phyloP scores from a whole-genome alignment of 2,797 vertebrate species.

The Xiphophorus birchmanni region DNA sequence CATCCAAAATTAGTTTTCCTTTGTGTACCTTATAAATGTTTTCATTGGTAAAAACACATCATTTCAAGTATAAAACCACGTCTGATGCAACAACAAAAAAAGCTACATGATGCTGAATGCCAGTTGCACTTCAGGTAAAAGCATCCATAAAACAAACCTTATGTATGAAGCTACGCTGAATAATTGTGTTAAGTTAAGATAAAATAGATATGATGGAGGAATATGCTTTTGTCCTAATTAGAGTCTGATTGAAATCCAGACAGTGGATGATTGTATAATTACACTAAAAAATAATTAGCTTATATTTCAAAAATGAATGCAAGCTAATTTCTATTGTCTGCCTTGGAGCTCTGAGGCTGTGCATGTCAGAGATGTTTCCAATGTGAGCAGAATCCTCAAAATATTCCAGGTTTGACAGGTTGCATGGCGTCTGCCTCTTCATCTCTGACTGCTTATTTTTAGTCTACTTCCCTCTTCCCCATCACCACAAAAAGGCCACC shows the following conservation, averaged over 20 bases:
- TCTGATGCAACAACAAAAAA: not conserved
- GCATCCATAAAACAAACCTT: conserved; percentile 5
- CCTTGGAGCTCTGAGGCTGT: conserved; percentile 73
- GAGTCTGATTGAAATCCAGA: conserved; percentile 34
- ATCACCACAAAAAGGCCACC: conserved; percentile 86
- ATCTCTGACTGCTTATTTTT: conserved; percentile 79
- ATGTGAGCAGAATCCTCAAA: conserved; percentile 84
- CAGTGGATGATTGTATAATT: conserved; percentile 25
- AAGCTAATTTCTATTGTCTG: conserved; percentile 53
- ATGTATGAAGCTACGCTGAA: conserved; percentile 13
- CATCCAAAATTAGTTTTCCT: not conserved
- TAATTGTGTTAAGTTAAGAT: conserved; percentile 34
- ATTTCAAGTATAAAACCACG: not conserved
- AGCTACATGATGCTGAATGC: conserved; percentile 3
- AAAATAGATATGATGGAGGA: conserved; percentile 26
- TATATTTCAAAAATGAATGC: conserved; percentile 57
- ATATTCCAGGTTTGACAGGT: conserved; percentile 86
- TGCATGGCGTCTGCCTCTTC: conserved; percentile 75
- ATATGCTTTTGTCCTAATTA: conserved; percentile 35
- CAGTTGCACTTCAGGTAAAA: not conserved
- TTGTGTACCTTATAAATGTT: not conserved
- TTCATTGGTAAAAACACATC: not conserved
- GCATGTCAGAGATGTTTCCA: conserved; percentile 87
- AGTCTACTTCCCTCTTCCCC: conserved; percentile 81
- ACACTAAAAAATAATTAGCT: conserved; percentile 31